Percentiles rank a stretch among this genome's conserved stretches.
phyloP scores from a whole-genome alignment of 2,113 vertebrate species.

The Pachyramphus minor region DNA sequence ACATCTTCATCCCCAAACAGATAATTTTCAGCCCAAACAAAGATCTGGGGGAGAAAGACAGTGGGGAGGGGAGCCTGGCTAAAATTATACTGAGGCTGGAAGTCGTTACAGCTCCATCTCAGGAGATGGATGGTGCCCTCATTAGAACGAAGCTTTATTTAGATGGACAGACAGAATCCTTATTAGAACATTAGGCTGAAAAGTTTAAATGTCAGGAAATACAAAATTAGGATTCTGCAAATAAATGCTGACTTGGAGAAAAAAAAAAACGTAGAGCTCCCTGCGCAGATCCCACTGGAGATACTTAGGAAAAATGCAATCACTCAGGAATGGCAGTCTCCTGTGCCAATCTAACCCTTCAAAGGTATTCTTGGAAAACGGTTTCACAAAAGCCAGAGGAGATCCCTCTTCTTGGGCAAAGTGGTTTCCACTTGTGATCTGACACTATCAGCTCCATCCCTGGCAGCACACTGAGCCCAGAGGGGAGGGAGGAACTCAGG shows the following conservation, averaged over 20 bases:
- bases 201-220: slow-evolving; percentile 53
- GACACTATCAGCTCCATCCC: background rate
- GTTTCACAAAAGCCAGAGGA: background rate
- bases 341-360: background rate
- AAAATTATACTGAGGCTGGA: slow-evolving; percentile 36
- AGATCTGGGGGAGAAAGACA: background rate
- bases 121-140: slow-evolving; percentile 48
- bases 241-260: slow-evolving; percentile 32
- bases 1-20: slow-evolving; percentile 21
- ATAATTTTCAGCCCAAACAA: slow-evolving; percentile 53
- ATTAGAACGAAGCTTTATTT: slow-evolving; percentile 51
- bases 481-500: background rate
- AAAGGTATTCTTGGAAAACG: background rate
- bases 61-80: slow-evolving; percentile 7
- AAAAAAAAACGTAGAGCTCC: background rate
- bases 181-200: slow-evolving; percentile 54
- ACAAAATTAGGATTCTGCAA: slow-evolving; percentile 49
- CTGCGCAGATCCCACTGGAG: background rate
- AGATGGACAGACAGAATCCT: slow-evolving; percentile 33
- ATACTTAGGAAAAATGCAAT: background rate
- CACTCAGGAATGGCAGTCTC: background rate
- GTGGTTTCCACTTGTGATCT: background rate
- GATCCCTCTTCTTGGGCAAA: background rate
- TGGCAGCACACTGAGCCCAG: background rate
- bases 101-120: slow-evolving; percentile 7